Base-by-base conservation (phyloP, 2,888 invertebrate species). In the Lacanobia wlatinum region DNA sequence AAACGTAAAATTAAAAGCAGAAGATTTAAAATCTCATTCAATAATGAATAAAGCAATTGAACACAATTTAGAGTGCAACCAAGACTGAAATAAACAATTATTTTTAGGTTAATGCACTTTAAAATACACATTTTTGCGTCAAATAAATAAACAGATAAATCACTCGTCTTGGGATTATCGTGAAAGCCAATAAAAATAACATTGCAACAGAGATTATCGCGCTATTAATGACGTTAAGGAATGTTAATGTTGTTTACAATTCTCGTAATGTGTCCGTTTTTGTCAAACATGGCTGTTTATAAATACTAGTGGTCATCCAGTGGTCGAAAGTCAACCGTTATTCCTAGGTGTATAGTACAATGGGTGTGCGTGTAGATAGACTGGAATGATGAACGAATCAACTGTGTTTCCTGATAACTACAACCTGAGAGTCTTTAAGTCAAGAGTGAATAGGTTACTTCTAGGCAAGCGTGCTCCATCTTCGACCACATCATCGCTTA, bases 171-270 rank as follows among this genome's bases (percentile, higher is more conserved):
- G 52, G n/a, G 61, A 73, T 83, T 63, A 60, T 58, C n/a, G 34
- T 61, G 55, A 79, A 55, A 79, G 56, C 28, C 34, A 63, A 60
- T 64, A 43, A 60, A 63, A 50, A 52, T 46, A 60, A 64, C 59
- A 43, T 52, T 43, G 43, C 56, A 46, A 38, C 14, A 18, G 56
- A 63, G 48, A 83, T 75, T 56, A 79, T 38, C 14, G 0, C 4
- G 56, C 21, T 14, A 83, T 71, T 66, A 71, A 75, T 53, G 16
- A 53, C 52, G 28, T 21, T 61, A 10, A 52, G 58, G 62, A 78
- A 71, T 76, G 10, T 74, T 63, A 70, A 82, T 70, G 63, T 46
- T 82, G 59, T 77, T 78, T 63, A 60, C n/a, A 76, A 28, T 43
- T 23, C 8, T n/a, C n/a, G n/a, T 40, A 48, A 52, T 23, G 40